Conservation (phyloP, 2,888 invertebrate species). For the Microdon myrmicae region DNA sequence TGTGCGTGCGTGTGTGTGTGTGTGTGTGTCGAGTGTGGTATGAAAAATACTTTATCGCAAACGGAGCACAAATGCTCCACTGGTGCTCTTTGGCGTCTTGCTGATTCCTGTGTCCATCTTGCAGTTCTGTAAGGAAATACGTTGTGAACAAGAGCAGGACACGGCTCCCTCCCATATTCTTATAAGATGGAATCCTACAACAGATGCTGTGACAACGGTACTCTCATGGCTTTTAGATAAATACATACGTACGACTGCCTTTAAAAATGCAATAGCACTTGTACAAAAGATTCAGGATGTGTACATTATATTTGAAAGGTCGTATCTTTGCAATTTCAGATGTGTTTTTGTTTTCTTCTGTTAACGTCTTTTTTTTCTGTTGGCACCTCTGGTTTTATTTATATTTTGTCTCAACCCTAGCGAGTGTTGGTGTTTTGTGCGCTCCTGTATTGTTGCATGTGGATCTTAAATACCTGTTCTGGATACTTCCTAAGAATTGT, state of each 20-base stretch:
- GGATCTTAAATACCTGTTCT: too few species aligned
- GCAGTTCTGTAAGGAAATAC: slow-evolving; percentile 26
- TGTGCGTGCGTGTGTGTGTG: too few species aligned
- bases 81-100: slow-evolving; percentile 12
- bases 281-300: slow-evolving; percentile 32
- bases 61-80: slow-evolving; percentile 32
- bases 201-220: slow-evolving; percentile 37
- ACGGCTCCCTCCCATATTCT: too few species aligned
- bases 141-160: slow-evolving; percentile 10
- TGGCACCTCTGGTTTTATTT: slow-evolving; percentile 30
- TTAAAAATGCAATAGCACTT: slow-evolving; percentile 38
- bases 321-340: slow-evolving; percentile 33
- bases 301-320: slow-evolving; percentile 41
- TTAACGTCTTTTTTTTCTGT: slow-evolving; percentile 16
- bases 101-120: slow-evolving; percentile 14
- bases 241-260: slow-evolving; percentile 22
- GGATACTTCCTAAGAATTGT: too few species aligned
- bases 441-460: too few species aligned
- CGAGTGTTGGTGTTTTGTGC: slow-evolving; percentile 28
- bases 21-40: too few species aligned
- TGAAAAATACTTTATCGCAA: slow-evolving; percentile 42
- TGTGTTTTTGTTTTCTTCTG: slow-evolving; percentile 23
- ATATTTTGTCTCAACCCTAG: slow-evolving; percentile 26
- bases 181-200: too few species aligned
- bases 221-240: slow-evolving; percentile 34